Evolutionary conservation across 2,113 vertebrate genomes (phyloP).

Genomic region (Rutilus rutilus): DNA sequence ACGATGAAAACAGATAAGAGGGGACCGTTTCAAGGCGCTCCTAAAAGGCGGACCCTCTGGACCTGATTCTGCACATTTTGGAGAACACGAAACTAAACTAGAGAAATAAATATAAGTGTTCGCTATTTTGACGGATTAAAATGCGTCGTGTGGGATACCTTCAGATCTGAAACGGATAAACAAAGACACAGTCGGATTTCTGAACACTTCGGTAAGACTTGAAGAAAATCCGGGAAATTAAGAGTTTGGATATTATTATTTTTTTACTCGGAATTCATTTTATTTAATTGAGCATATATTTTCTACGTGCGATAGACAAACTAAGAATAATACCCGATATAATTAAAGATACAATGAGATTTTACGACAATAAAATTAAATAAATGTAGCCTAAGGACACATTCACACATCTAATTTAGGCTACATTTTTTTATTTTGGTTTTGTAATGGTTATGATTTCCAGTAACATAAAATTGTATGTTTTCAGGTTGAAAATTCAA

Average conservation of each 20-base stretch:
- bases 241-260: background rate
- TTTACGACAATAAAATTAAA: background rate
- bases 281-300: background rate
- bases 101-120: slow-evolving; percentile 70
- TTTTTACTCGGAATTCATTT: slow-evolving; percentile 10
- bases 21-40: slow-evolving; percentile 87
- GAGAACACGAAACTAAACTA: slow-evolving; percentile 66
- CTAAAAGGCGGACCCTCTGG: slow-evolving; percentile 75
- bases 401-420: background rate
- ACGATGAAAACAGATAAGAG: slow-evolving; percentile 89
- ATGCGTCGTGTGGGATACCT: background rate
- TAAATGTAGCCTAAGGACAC: no score
- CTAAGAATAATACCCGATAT: background rate
- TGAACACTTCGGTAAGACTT: background rate
- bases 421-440: background rate
- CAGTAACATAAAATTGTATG: background rate
- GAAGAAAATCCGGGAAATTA: background rate
- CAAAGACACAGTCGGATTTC: slow-evolving; percentile 20
- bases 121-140: slow-evolving; percentile 65
- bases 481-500: background rate
- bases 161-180: background rate
- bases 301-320: background rate
- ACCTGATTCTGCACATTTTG: slow-evolving; percentile 16
- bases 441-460: background rate
- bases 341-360: background rate